phyloP scores from a whole-genome alignment of 2,888 invertebrate species.

The Nymphalis polychloros region DNA sequence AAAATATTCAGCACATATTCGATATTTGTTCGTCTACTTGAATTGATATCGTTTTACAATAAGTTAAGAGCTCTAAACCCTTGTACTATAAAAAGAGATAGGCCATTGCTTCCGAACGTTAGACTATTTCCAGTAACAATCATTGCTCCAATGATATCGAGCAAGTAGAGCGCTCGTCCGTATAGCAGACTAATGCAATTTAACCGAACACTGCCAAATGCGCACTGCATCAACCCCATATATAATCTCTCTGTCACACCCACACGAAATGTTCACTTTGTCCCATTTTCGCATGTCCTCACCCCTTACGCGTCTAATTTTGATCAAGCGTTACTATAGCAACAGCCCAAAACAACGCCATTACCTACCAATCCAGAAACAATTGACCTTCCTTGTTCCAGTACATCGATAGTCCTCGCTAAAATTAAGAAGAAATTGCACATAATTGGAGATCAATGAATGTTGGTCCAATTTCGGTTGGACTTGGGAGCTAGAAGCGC shows the following conservation, averaged over 20 bases:
- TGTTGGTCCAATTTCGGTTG: slow-evolving; percentile 44
- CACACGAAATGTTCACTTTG: slow-evolving; percentile 50
- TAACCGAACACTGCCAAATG: slow-evolving; percentile 62
- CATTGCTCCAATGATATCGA: slow-evolving; percentile 32
- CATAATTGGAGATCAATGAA: slow-evolving; percentile 50
- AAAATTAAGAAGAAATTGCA: slow-evolving; percentile 39
- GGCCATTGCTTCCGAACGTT: slow-evolving; percentile 18
- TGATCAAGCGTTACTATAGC: slow-evolving; percentile 69
- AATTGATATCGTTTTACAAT: neutral
- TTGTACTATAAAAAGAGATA: slow-evolving; percentile 15
- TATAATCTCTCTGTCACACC: slow-evolving; percentile 53
- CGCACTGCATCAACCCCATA: slow-evolving; percentile 52
- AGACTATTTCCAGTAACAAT: slow-evolving; percentile 28
- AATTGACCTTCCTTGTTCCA: slow-evolving; percentile 51
- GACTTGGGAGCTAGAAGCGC: slow-evolving; percentile 45
- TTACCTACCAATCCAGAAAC: slow-evolving; percentile 51
- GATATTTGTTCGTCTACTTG: neutral
- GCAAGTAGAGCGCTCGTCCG: slow-evolving; percentile 50
- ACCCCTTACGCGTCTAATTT: slow-evolving; percentile 64
- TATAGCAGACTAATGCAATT: slow-evolving; percentile 72
- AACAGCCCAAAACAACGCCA: slow-evolving; percentile 67
- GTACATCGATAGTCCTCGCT: slow-evolving; percentile 36
- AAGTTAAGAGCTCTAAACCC: neutral
- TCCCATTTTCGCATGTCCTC: slow-evolving; percentile 52
- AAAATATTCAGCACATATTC: neutral